Evolutionary conservation across 1,140 invertebrate species (phyloP).

Genomic region (Drosophila oshimai): DNA sequence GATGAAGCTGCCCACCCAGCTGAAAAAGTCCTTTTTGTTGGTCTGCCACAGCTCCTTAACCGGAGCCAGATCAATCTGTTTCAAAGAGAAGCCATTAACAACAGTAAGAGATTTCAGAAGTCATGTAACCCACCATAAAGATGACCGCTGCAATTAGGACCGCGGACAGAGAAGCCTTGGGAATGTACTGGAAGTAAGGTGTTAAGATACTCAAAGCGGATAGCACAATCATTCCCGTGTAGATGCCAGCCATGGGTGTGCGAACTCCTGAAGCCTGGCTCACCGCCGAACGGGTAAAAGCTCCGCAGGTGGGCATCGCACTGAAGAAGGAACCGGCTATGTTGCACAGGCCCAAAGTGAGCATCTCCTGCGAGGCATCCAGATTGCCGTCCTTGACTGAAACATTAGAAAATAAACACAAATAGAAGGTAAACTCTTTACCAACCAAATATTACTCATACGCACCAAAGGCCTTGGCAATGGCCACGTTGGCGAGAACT

Average conservation of each 20-base stretch:
- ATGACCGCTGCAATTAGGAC: constrained; percentile 94
- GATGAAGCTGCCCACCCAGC: constrained; percentile 90
- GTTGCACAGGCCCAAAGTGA: constrained; percentile 89
- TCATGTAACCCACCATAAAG: constrained; percentile 92
- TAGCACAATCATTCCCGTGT: constrained; percentile 85
- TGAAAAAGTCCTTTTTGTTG: constrained; percentile 87
- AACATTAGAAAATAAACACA: neutral
- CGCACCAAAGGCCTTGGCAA: constrained; percentile 93
- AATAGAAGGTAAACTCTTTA: neutral
- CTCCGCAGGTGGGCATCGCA: constrained; percentile 91
- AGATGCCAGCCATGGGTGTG: constrained; percentile 89
- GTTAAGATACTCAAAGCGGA: constrained; percentile 89
- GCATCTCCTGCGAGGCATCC: constrained; percentile 89
- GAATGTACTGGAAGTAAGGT: constrained; percentile 92
- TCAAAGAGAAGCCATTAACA: neutral
- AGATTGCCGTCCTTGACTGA: constrained; percentile 84
- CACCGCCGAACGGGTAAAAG: constrained; percentile 91
- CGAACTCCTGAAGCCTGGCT: constrained; percentile 89
- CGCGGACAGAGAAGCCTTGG: constrained; percentile 89
- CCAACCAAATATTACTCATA: constrained; percentile 32
- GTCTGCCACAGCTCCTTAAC: constrained; percentile 89
- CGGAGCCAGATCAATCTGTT: constrained; percentile 87
- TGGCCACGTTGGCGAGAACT: constrained; percentile 92
- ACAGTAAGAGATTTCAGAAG: no score
- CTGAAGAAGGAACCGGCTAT: constrained; percentile 89